These are phyloP conservation scores for Diarsia dahlii DNA, from an alignment of 2,888 invertebrate genomes.

Conservation along the genomic window DNA sequence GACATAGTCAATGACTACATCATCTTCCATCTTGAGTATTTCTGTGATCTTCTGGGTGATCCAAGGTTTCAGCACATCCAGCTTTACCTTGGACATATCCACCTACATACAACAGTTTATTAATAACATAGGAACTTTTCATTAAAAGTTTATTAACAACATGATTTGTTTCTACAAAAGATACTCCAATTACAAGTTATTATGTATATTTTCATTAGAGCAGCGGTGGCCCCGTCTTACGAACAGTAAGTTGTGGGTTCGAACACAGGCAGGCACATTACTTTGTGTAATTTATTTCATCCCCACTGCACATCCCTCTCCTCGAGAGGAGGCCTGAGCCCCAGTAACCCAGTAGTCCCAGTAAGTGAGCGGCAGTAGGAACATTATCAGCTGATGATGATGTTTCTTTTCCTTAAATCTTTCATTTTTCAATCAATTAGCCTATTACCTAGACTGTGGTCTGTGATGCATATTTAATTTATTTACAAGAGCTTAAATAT, in stretches of 20 bases:
- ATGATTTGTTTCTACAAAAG: background rate
- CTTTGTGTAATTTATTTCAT: too few relatives aligned
- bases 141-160: too few relatives aligned
- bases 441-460: too few relatives aligned
- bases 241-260: too few relatives aligned
- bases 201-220: too few relatives aligned
- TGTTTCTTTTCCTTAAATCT: background rate
- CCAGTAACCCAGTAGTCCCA: too few relatives aligned
- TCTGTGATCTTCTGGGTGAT: slow-evolving; percentile 99
- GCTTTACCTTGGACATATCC: slow-evolving; percentile 99
- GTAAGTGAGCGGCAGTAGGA: too few relatives aligned
- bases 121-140: background rate
- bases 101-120: slow-evolving; percentile 88
- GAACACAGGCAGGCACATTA: too few relatives aligned
- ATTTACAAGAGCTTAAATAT: background rate
- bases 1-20: slow-evolving; percentile 99
- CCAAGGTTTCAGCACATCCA: slow-evolving; percentile 99
- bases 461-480: background rate
- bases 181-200: background rate
- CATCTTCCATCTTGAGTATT: slow-evolving; percentile 99
- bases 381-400: background rate
- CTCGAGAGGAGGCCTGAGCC: too few relatives aligned
- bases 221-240: too few relatives aligned
- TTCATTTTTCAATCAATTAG: background rate
- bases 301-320: too few relatives aligned